Evolutionary conservation across 2,888 invertebrate species (phyloP), one percentile per base, ranked within the genome.

Genomic region (Drosophila greeni): DNA sequence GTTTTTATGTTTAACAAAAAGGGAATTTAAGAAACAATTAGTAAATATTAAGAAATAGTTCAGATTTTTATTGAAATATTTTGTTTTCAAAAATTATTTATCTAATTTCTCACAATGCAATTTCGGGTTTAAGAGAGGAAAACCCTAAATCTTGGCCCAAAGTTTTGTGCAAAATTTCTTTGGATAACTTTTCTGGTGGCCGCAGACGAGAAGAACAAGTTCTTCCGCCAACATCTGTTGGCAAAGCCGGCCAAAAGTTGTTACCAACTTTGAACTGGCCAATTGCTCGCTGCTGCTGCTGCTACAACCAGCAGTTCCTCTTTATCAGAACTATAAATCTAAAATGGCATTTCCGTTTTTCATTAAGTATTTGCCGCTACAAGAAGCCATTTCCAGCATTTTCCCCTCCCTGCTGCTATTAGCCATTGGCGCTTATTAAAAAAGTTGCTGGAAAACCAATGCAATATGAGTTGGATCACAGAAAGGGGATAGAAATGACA

Each of bases 281-380:
- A 72, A 57, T 75, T 61, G 68, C 57, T 49, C 51, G 59, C 36
- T 52, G 42, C 39, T 36, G 29, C 43, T 43, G 24, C 11, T 26
- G 31, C n/a, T n/a, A n/a, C n/a, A n/a, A n/a, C n/a, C n/a, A n/a
- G n/a, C n/a, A n/a, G 67, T 45, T 54, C 20, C 42, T 54, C 42
- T 66, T 69, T 82, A 82, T 76, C 76, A 71, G 29, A 62, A 62
- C 74, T 39, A 76, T 82, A 79, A 84, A 81, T 84, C 80, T 71
- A 72, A 82, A 61, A 68, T 67, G 81, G 71, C 73, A 75, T 81
- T 81, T 81, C 80, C 84, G 84, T 75, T 81, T 74, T 78, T 74
- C 83, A 83, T 83, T 77, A 81, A 80, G 75, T 83, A 77, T 77
- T 77, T 67, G 61, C 76, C 68, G 67, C 72, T 57, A 66, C 66